Evolutionary conservation across 2,888 invertebrate genomes (phyloP).

Genomic region (Miltochrista miniata): DNA sequence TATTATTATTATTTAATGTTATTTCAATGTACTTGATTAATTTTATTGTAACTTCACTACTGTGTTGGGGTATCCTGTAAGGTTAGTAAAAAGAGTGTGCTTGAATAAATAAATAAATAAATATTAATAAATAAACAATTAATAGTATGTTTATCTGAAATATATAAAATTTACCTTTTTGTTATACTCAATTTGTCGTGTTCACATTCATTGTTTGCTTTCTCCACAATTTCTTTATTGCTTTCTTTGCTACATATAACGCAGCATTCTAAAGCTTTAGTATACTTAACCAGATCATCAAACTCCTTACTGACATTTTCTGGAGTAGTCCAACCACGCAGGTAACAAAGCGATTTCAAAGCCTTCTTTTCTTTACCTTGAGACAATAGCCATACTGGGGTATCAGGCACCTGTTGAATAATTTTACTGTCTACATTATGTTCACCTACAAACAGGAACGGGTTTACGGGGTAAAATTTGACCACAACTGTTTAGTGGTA

Average conservation of each 20-base stretch:
- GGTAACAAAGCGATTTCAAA: slow-evolving; percentile 75
- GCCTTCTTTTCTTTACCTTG: slow-evolving; percentile 78
- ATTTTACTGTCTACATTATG: not conserved
- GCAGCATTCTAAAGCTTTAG: slow-evolving; percentile 61
- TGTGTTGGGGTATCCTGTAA: too few relatives aligned
- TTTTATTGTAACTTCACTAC: too few relatives aligned
- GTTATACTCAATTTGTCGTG: slow-evolving; percentile 61
- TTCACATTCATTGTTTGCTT: slow-evolving; percentile 50
- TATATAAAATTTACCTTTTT: slow-evolving; percentile 54
- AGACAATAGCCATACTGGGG: slow-evolving; percentile 82
- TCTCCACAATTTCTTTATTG: slow-evolving; percentile 18
- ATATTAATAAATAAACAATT: too few relatives aligned
- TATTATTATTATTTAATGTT: too few relatives aligned
- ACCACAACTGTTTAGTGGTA: too few relatives aligned
- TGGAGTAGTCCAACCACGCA: slow-evolving; percentile 80
- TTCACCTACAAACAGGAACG: not conserved
- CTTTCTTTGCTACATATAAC: slow-evolving; percentile 60
- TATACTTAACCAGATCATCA: slow-evolving; percentile 64
- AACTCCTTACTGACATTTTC: slow-evolving; percentile 76
- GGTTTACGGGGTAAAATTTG: too few relatives aligned
- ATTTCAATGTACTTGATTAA: too few relatives aligned
- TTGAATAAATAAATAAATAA: too few relatives aligned
- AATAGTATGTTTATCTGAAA: too few relatives aligned
- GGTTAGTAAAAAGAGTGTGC: too few relatives aligned
- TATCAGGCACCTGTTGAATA: slow-evolving; percentile 77